Base-by-base conservation (phyloP, 2,797 vertebrate species). In the Fratercula arctica region DNA sequence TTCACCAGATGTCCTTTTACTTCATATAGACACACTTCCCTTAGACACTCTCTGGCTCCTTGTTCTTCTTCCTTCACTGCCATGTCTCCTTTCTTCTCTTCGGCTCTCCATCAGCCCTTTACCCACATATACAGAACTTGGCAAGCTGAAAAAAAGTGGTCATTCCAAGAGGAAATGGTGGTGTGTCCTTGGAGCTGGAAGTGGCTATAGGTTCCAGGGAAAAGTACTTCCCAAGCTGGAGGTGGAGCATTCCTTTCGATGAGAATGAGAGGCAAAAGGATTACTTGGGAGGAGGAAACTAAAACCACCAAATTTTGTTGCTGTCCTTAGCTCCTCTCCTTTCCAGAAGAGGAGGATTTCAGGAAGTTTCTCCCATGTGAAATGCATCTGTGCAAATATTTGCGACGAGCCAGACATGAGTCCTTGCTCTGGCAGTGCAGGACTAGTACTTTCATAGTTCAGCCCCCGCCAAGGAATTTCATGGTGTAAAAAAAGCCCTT, bases 141-240 rank as follows among this genome's bases (percentile, higher is more conserved):
- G 66, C 84, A 95, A 72, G 53, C 73, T 92, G 91, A 72, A 96
- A 75, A 85, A 94, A 89, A 77, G 45, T 35, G 90, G 88, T 92
- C 39, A 93, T 94, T 95, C 60, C 43, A 63, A 77, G 78, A 93
- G 89, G 94, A 96, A 94, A 41, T 84, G 60, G 81, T 96, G 85
- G 45, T 74, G 16, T 88, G 68, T 91, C 28, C 61, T 93, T 87
- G 50, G 74, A 95, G 83, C 56, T 95, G 87, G 84, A 90, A 94
- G 80, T 3, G 6, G 51, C 78, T 84, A 56, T n/a, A 66, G 41
- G 57, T 61, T 86, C n/a, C 37, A 77, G 78, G 33, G 80, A 94
- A 93, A 94, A 93, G 46, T 61, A 72, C 50, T 96, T 96, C 57
- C 69, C 84, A 90, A 75, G 51, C 26, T 84, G 87, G 84, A 95